These are phyloP conservation scores for Ophioderma brevispina DNA, from an alignment of 35 echinoderm and acorn worm genomes.

Conservation along the genomic window DNA sequence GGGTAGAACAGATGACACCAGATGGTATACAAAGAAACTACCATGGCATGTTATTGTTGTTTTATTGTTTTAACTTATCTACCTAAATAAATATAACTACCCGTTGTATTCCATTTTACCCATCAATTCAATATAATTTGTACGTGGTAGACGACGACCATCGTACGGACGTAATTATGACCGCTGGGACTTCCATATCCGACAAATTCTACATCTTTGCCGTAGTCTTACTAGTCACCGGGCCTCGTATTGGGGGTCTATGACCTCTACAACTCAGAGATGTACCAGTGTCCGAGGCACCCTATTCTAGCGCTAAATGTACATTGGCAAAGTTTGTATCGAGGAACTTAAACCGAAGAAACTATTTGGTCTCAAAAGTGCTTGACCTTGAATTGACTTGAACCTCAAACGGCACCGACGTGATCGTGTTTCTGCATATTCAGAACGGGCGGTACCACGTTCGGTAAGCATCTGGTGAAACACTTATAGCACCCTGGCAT, in stretches of 20 bases:
- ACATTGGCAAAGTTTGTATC: too few species aligned
- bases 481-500: slow-evolving; percentile 65
- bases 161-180: slow-evolving; percentile 1
- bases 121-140: too few species aligned
- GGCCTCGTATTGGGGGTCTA: not conserved
- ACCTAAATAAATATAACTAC: too few species aligned
- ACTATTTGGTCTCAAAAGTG: too few species aligned
- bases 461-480: slow-evolving; percentile 72
- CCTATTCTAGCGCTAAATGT: not conserved
- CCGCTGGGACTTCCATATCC: not conserved
- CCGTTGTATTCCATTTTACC: too few species aligned
- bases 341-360: not conserved
- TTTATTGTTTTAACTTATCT: too few species aligned
- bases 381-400: not conserved
- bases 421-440: slow-evolving; percentile 90
- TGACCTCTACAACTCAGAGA: not conserved
- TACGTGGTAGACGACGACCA: too few species aligned
- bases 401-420: slow-evolving; percentile 76
- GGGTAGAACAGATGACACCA: too few species aligned
- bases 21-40: too few species aligned
- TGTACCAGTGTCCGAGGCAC: not conserved
- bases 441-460: slow-evolving; percentile 88
- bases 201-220: slow-evolving; percentile 3
- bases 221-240: not conserved
- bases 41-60: too few species aligned